Conservation (phyloP, 2,797 vertebrate genomes). For the Graptemys geographica region DNA sequence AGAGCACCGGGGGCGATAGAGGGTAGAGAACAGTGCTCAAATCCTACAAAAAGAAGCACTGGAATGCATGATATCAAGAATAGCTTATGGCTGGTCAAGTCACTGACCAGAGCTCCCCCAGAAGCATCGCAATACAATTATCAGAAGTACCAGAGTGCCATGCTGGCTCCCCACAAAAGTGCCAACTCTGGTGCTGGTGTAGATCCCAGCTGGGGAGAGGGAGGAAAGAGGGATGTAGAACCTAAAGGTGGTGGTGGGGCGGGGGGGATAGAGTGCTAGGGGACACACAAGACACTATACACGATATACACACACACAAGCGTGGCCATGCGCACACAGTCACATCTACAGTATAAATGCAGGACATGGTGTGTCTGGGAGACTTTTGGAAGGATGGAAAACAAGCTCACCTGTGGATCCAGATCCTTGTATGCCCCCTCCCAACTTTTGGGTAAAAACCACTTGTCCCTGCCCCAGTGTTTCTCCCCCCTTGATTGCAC, state of each 20-base stretch:
- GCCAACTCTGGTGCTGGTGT: neutral
- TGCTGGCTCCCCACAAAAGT: neutral
- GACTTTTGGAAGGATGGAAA: neutral
- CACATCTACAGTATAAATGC: neutral
- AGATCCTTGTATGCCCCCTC: no score
- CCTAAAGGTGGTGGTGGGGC: neutral
- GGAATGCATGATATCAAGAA: neutral
- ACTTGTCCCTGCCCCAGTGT: neutral
- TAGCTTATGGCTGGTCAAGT: neutral
- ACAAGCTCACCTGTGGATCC: no score
- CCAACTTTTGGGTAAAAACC: neutral
- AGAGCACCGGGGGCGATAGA: neutral
- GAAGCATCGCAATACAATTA: neutral
- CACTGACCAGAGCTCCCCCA: neutral
- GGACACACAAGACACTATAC: neutral
- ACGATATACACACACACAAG: neutral
- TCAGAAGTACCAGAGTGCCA: neutral
- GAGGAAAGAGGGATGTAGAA: neutral
- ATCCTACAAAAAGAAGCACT: neutral
- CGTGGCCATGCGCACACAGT: rapidly evolving
- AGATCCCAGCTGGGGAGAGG: neutral
- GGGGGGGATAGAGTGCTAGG: neutral
- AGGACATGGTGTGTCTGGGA: neutral
- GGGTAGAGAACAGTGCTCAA: neutral
- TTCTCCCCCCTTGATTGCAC: neutral